phyloP scores from a whole-genome alignment of 1,140 invertebrate genomes.

The Pemphigus obesinymphae region DNA sequence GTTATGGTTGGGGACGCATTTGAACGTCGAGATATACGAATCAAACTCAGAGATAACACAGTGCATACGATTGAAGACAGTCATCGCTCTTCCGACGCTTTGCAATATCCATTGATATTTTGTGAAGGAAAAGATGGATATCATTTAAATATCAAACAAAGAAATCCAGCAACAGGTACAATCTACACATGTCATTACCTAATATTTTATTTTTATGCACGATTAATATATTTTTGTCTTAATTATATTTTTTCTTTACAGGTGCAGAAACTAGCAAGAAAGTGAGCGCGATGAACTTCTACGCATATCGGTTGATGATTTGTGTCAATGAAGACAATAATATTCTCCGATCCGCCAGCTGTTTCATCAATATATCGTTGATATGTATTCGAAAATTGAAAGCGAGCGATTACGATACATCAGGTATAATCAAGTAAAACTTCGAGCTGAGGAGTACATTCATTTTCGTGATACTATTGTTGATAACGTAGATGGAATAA shows the following conservation, averaged over 20 bases:
- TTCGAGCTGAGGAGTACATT: too few species aligned
- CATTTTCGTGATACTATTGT: too few species aligned
- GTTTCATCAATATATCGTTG: too few species aligned
- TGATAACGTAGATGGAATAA: too few species aligned
- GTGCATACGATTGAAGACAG: slow-evolving; percentile 44
- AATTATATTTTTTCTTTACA: not conserved
- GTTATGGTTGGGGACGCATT: slow-evolving; percentile 47
- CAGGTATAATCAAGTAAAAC: too few species aligned
- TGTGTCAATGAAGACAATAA: too few species aligned
- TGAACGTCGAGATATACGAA: slow-evolving; percentile 47
- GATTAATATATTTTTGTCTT: not conserved
- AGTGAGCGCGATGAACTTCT: too few species aligned
- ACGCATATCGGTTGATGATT: too few species aligned
- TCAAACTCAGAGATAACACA: slow-evolving; percentile 44
- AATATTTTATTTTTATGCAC: not conserved
- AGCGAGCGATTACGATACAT: too few species aligned
- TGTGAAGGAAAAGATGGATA: slow-evolving; percentile 46
- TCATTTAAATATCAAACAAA: slow-evolving; percentile 6
- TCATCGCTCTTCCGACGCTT: slow-evolving; percentile 49
- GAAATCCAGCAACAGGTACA: not conserved
- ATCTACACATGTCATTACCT: not conserved
- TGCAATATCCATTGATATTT: slow-evolving; percentile 50
- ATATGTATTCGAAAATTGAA: too few species aligned
- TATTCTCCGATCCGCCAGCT: too few species aligned
- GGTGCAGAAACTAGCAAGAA: too few species aligned